Percentiles rank a stretch among this genome's conserved stretches.
Evolutionary conservation across 53 echinoderm and acorn worm species (phyloP).

Genomic region (Hippasteria phrygiana): DNA sequence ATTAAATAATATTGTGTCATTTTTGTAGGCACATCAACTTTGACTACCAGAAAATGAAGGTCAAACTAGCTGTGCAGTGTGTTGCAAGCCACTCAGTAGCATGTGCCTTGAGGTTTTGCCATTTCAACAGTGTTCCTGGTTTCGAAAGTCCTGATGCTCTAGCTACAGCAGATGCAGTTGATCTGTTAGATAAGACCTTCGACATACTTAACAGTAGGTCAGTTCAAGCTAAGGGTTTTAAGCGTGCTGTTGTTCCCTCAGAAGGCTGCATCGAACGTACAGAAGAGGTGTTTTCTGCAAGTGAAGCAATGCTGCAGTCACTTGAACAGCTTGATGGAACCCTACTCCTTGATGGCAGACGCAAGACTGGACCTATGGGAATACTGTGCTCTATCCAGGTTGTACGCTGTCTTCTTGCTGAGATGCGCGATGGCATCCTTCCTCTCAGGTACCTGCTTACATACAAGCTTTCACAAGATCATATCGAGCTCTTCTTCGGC

Average conservation of each 20-base stretch:
- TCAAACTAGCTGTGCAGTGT: no score
- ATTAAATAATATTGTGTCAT: no score
- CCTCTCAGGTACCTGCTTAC: not conserved
- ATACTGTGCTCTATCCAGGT: not conserved
- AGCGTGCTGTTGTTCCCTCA: not conserved
- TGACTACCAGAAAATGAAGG: no score
- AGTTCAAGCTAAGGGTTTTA: not conserved
- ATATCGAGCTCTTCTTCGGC: not conserved
- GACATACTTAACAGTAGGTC: not conserved
- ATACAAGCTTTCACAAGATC: conserved; percentile 1
- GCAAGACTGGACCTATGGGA: not conserved
- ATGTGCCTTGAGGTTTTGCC: no score
- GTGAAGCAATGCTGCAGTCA: not conserved
- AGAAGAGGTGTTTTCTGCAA: not conserved
- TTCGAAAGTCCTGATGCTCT: no score
- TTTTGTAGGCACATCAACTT: no score
- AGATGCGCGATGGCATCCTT: not conserved
- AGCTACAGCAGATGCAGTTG: no score
- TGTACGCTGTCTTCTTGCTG: not conserved
- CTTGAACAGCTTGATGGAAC: not conserved
- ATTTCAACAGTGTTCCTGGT: no score
- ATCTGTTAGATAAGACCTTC: no score
- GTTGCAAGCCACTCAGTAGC: no score
- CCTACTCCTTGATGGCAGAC: not conserved
- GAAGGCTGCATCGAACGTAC: not conserved